Conservation (phyloP, 2,888 invertebrate genomes). For the Caenorhabditis sinica region DNA sequence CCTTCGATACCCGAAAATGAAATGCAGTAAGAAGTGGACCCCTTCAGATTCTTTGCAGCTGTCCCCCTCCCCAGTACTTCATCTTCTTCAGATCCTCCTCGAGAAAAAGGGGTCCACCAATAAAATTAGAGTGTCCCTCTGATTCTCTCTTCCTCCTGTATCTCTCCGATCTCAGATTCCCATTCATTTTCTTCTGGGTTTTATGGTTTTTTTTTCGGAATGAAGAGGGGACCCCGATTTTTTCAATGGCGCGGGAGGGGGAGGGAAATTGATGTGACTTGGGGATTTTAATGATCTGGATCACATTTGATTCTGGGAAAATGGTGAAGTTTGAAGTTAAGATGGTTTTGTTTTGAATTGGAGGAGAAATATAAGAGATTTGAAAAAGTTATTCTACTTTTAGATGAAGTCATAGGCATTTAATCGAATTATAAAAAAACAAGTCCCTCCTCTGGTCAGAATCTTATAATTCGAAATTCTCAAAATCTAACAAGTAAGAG, state of each 20-base stretch:
- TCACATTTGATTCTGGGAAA: no score
- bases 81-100: slow-evolving; percentile 3
- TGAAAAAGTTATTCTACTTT: not conserved
- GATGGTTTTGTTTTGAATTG: no score
- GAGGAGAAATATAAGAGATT: not conserved
- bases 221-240: not conserved
- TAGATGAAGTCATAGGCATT: no score
- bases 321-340: no score
- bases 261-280: not conserved
- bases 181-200: slow-evolving; percentile 1
- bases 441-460: no score
- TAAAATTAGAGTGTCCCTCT: slow-evolving; percentile 50
- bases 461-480: not conserved
- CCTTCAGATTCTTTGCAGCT: slow-evolving; percentile 17
- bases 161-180: not conserved
- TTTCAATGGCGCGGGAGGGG: not conserved
- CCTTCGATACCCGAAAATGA: slow-evolving; percentile 5
- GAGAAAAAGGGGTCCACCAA: slow-evolving; percentile 42
- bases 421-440: no score
- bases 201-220: slow-evolving; percentile 19
- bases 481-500: not conserved
- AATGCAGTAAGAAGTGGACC: slow-evolving; percentile 15
- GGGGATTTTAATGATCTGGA: no score
- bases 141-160: not conserved
- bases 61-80: slow-evolving; percentile 3